Evolutionary conservation across 2,888 invertebrate genomes (phyloP), one percentile per base, ranked within the genome.

Genomic region (Caenorhabditis uteleia): DNA sequence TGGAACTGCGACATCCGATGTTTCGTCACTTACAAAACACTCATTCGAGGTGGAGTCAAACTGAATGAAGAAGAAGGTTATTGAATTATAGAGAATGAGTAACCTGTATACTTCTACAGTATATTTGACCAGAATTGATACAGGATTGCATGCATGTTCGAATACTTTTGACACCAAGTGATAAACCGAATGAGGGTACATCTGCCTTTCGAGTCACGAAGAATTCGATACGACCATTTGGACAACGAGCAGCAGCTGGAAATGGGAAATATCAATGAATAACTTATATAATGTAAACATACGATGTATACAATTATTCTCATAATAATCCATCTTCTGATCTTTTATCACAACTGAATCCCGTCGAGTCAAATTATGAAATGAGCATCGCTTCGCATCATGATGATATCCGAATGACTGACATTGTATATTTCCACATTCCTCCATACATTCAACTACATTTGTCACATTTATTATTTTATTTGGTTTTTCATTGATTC

Each of bases 231-330:
- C 76, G 56, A 20, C 56, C 58, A 16, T 58, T 54, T 12, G 54
- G 54, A 29, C 58, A 65, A 10, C 57, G 49, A 20, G 56, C 36
- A 16, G 64, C 33, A 10, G 58, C 58, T 65, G 49, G 45, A 65
- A 64, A 29, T 3, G 14, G 7, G 10, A 8, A 18, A n/a, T n/a
- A n/a, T n/a, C n/a, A n/a, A n/a, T n/a, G n/a, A n/a, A n/a, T n/a
- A n/a, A 1, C 26, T 20, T 20, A 31, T 8, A 26, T 33, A 33
- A n/a, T n/a, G n/a, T n/a, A n/a, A n/a, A 55, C 48, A 78, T 77
- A 86, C 86, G 85, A 70, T 84, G 83, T n/a, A 85, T 84, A 73
- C 87, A 87, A 73, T 85, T 85, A 77, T 87, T 87, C 74, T 87
- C 87, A 79, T 86, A 84, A 76, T 87, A 87, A 70, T 86, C 85